Conservation (phyloP, 2,113 vertebrate species). For the Polypterus bichir region DNA sequence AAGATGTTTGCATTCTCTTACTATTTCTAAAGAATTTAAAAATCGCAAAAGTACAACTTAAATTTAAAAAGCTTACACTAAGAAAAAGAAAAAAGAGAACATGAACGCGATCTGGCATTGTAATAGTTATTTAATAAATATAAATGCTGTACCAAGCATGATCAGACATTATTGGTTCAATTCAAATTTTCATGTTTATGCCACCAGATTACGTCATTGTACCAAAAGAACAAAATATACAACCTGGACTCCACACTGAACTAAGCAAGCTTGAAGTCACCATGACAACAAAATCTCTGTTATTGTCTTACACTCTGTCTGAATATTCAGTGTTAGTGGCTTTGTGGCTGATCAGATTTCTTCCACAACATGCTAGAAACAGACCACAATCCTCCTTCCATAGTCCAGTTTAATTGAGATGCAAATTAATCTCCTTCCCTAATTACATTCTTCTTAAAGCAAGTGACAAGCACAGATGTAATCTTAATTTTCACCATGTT, state of each 20-base stretch:
- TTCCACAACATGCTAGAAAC: slow-evolving; percentile 55
- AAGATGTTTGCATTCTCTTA: no score
- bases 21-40: no score
- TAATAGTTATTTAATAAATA: no score
- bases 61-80: no score
- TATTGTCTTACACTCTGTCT: slow-evolving; percentile 58
- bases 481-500: slow-evolving; percentile 58
- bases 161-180: no score
- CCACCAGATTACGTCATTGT: slow-evolving; percentile 49
- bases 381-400: slow-evolving; percentile 56
- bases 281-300: slow-evolving; percentile 69
- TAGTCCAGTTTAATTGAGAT: slow-evolving; percentile 77
- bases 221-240: slow-evolving; percentile 43
- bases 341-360: slow-evolving; percentile 74
- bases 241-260: slow-evolving; percentile 45
- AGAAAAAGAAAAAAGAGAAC: no score
- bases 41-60: no score
- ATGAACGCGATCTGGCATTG: no score
- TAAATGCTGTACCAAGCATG: no score
- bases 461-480: slow-evolving; percentile 89
- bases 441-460: slow-evolving; percentile 85
- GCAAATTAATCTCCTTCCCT: slow-evolving; percentile 88
- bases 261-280: slow-evolving; percentile 58
- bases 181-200: slow-evolving; percentile 6
- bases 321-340: slow-evolving; percentile 56